A percentile compares a stretch with the other conserved stretches of the same genome.
These are phyloP conservation scores for Arctopsyche grandis DNA, from an alignment of 1,140 invertebrate genomes.

Conservation along the genomic window DNA sequence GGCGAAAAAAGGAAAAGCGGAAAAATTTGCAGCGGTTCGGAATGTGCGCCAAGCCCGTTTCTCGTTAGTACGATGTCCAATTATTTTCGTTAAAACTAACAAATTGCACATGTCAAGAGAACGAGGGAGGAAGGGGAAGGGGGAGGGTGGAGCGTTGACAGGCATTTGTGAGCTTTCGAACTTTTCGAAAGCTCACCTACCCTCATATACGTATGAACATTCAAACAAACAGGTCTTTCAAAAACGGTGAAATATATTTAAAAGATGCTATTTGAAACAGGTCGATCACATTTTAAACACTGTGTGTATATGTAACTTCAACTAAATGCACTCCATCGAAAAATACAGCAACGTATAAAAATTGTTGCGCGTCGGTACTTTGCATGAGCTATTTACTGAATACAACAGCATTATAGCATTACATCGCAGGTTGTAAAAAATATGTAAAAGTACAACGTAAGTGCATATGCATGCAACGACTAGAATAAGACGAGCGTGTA, in stretches of 20 bases:
- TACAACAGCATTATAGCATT: slow-evolving; percentile 45
- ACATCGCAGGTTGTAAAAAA: slow-evolving; percentile 42
- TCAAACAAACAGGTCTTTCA: no score
- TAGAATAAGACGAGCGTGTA: no score
- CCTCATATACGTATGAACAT: no score
- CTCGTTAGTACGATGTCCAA: slow-evolving; percentile 45
- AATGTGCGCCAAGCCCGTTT: slow-evolving; percentile 9
- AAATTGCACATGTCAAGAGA: slow-evolving; percentile 44
- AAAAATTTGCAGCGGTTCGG: slow-evolving; percentile 28
- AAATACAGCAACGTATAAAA: neutral
- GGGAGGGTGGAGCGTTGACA: neutral
- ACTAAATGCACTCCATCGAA: no score
- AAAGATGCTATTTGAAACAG: no score
- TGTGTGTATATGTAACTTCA: no score
- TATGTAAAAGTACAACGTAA: slow-evolving; percentile 32
- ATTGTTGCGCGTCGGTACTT: neutral
- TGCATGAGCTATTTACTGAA: neutral
- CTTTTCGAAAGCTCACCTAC: neutral
- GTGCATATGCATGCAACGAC: slow-evolving; percentile 31
- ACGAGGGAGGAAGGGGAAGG: neutral
- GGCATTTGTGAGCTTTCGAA: neutral
- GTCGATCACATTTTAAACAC: no score
- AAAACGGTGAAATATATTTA: no score
- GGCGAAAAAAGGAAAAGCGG: slow-evolving; percentile 1
- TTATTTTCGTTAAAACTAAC: slow-evolving; percentile 54